Evolutionary conservation across 2,113 vertebrate species (phyloP), one percentile per base, ranked within the genome.

Genomic region (Cyprinodon brontotheroides): DNA sequence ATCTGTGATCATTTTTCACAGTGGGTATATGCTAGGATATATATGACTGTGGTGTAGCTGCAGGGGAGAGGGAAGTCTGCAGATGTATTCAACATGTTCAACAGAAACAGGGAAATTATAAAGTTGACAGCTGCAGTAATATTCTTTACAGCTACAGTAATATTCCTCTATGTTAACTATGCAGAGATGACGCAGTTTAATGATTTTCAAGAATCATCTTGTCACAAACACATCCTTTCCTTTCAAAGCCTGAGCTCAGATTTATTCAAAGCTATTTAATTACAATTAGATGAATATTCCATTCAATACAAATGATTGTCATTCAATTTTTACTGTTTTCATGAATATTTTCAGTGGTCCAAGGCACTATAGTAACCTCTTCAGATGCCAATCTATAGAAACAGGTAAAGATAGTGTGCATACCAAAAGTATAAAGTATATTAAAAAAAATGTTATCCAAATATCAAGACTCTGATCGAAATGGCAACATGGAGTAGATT

Each of bases 1-100:
- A 85, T 70, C 62, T 78, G 76, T 68, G 82, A 79, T 89, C 82
- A 43, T 79, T 85, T 86, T 89, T 43, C 70, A 70, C 50, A 74
- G 48, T 29, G 15, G 41, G n/a, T 68, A 11, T n/a, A 43, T 64
- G 17, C 3, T 45, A 17, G 41, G 62, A 17, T 57, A 62, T 40
- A 14, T 69, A 2, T 68, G 77, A 65, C 13, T 0, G 45, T 63
- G 7, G 64, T 59, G 0, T 62, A 61, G 53, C 65, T 11, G 67
- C 50, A 66, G 39, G 11, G 22, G 11, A 14, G 17, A 36, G 36
- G 8, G 10, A 72, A 22, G 38, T 66, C 10, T 43, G 61, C 57
- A 38, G 68, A 61, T 62, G 13, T 39, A 4, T 61, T 60, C 40
- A 41, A 22, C 41, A 79, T 48, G 45, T 13, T 67, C 41, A 62